A percentile compares a stretch with the other conserved stretches of the same genome.
Conservation (phyloP, 2,113 vertebrate species). For the Oreochromis niloticus region DNA sequence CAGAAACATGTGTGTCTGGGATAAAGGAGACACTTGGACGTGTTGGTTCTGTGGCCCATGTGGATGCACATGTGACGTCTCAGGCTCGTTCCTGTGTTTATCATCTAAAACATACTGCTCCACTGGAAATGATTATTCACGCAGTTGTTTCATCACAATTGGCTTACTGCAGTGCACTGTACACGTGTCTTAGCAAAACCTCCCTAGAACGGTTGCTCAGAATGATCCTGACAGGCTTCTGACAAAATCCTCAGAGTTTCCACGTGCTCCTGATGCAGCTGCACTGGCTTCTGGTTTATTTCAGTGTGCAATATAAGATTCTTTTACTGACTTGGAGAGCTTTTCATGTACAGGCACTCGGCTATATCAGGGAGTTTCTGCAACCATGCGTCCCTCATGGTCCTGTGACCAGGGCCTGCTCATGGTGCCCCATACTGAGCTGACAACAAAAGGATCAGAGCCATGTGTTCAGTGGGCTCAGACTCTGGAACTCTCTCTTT, state of each 20-base stretch:
- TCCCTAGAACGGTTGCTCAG: neutral
- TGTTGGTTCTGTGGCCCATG: neutral
- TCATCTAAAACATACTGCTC: neutral
- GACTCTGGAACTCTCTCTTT: neutral
- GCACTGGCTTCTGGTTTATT: neutral
- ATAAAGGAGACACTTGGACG: neutral
- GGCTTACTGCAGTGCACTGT: neutral
- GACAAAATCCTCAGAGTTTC: neutral
- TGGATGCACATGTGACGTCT: rapidly evolving
- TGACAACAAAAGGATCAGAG: neutral
- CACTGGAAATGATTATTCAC: neutral
- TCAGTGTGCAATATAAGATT: neutral
- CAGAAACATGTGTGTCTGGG: rapidly evolving
- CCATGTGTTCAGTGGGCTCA: neutral
- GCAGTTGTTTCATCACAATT: neutral
- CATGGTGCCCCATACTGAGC: neutral
- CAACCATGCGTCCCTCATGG: neutral
- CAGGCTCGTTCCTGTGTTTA: neutral
- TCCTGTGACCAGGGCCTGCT: neutral
- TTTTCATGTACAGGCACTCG: rapidly evolving
- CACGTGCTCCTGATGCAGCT: rapidly evolving
- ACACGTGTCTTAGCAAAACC: neutral
- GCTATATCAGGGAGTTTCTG: neutral
- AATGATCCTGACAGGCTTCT: neutral
- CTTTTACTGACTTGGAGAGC: rapidly evolving